Evolutionary conservation across 2,888 invertebrate species (phyloP), one percentile per base, ranked within the genome.

Genomic region (Andrena fulva): DNA sequence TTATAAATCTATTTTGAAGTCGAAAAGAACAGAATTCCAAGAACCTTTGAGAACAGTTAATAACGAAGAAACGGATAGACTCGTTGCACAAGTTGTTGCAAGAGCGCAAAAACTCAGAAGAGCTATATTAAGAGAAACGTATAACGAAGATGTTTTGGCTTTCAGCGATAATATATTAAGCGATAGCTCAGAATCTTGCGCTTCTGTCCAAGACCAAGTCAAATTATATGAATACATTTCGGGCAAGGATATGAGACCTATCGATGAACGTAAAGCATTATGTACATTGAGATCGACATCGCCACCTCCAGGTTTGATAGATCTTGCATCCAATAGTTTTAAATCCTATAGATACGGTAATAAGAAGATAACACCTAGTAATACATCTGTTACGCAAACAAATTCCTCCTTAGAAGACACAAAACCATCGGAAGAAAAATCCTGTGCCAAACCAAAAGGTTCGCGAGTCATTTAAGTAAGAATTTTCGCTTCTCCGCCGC

Each of bases 251-350:
- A 94, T 95, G 93, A 90, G 92, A 8, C 88, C 84, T 75, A 87
- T 87, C 31, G 94, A 95, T 56, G 94, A 95, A 84, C 90, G 91
- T 68, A 89, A 92, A 86, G 94, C 94, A 6, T 87, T 95, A 54
- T 92, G 94, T 76, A 94, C 93, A 8, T 91, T 95, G 29, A 90
- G 93, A 75, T 92, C 93, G 4, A 92, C 94, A 83, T 94, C 95
- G 54, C 94, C 93, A 24, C 89, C 92, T 35, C 91, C 93, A 80
- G 93, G 89, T 85, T 85, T 91, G 24, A 88, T 90, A 10, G 88
- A 93, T 81, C 81, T 90, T 48, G 88, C 88, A 24, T 85, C 88
- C 0, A 87, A 90, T 76, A 84, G 67, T 42, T 64, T 78, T 35
- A 68, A 75, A 35, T 16, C 50, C 8, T 72, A 16, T 29, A 72